Evolutionary conservation across 1,140 invertebrate species (phyloP).

Genomic region (Pseudomyrmex dendroicus): DNA sequence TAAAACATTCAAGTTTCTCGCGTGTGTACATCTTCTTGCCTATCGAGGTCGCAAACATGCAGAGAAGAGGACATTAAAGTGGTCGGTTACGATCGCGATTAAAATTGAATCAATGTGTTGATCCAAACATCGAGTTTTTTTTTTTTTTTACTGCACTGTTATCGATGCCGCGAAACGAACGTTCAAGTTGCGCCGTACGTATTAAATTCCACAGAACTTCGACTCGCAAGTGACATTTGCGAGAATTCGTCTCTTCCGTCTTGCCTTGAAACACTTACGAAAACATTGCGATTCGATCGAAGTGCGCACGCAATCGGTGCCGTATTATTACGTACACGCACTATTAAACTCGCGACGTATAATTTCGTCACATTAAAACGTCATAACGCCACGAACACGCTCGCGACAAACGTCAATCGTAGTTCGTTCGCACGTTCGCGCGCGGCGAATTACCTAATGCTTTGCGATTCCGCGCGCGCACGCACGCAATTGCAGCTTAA

Average conservation of each 20-base stretch:
- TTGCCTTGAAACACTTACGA: background rate
- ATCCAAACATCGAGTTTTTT: background rate
- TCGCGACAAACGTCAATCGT: slow-evolving; percentile 36
- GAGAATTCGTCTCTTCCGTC: background rate
- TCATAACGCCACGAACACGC: slow-evolving; percentile 37
- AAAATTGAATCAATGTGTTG: slow-evolving; percentile 27
- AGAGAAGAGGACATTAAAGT: background rate
- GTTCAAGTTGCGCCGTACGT: no score
- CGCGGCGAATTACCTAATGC: slow-evolving; percentile 53
- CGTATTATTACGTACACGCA: slow-evolving; percentile 26
- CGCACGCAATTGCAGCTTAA: slow-evolving; percentile 61
- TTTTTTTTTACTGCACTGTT: background rate
- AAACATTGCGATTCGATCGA: slow-evolving; percentile 17
- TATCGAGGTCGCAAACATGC: slow-evolving; percentile 20
- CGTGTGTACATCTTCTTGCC: background rate
- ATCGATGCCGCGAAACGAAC: background rate
- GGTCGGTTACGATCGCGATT: slow-evolving; percentile 27
- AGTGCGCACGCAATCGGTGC: slow-evolving; percentile 24
- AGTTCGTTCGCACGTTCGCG: slow-evolving; percentile 15
- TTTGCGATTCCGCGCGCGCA: slow-evolving; percentile 19
- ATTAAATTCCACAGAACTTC: no score
- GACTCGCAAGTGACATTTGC: no score
- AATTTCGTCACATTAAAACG: slow-evolving; percentile 51
- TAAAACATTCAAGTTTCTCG: slow-evolving; percentile 35
- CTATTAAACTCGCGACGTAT: background rate